These are phyloP conservation scores for Brachionus asplanchnoidis DNA, from an alignment of 1,140 invertebrate species.

Conservation along the genomic window DNA sequence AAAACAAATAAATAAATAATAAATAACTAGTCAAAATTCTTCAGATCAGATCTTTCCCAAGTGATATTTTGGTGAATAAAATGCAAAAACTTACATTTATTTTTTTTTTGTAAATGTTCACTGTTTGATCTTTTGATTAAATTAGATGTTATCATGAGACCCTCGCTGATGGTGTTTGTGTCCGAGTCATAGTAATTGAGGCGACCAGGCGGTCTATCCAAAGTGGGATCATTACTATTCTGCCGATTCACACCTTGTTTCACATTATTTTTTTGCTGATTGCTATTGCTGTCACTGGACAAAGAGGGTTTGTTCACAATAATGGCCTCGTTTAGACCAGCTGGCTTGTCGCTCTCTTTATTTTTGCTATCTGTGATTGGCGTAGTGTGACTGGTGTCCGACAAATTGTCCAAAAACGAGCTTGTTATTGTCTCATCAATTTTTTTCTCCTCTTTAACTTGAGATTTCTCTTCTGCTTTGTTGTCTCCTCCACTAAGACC, in stretches of 20 bases:
- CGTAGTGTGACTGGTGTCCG: neutral
- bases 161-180: constrained; percentile 36
- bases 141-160: constrained; percentile 18
- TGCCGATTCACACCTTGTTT: neutral
- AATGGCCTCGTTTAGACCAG: neutral
- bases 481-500: too few species aligned
- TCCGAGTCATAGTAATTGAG: constrained; percentile 39
- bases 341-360: neutral
- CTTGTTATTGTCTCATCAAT: neutral
- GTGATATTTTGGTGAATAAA: too few species aligned
- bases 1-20: too few species aligned
- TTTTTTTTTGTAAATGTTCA: constrained; percentile 10
- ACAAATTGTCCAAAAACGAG: neutral
- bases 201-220: constrained; percentile 1
- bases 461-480: neutral
- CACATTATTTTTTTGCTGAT: neutral
- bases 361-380: neutral
- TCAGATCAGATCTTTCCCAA: too few species aligned
- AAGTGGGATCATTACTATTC: constrained; percentile 6
- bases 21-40: too few species aligned
- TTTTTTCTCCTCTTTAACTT: neutral
- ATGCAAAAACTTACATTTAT: neutral
- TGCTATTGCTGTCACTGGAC: neutral
- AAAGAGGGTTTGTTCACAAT: neutral
- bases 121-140: constrained; percentile 11